A percentile compares a stretch with the other conserved stretches of the same genome.
Evolutionary conservation across 2,888 invertebrate species (phyloP).

Genomic region (Willowsia nigromaculata): DNA sequence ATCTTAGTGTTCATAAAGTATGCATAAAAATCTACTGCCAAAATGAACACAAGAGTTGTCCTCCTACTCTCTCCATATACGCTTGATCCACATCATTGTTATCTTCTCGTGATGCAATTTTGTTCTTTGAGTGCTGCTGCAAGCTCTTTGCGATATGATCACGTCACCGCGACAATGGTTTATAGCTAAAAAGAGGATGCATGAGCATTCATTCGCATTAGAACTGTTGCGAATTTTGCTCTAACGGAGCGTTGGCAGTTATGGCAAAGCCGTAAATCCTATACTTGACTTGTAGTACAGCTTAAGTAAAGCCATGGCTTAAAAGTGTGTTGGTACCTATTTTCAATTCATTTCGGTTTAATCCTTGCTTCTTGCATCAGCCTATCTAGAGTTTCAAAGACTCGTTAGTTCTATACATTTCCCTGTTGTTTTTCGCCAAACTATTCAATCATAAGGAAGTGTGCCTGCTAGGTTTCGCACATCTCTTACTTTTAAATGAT

Average conservation of each 20-base stretch:
- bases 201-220: background rate
- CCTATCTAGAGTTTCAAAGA: no score
- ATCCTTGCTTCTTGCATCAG: background rate
- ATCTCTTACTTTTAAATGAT: background rate
- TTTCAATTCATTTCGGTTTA: background rate
- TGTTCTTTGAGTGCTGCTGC: background rate
- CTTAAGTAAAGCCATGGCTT: background rate
- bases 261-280: constrained; percentile 39
- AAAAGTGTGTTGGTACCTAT: background rate
- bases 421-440: background rate
- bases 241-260: constrained; percentile 30
- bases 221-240: background rate
- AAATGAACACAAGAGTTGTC: no score
- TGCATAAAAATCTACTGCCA: background rate
- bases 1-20: constrained; percentile 15
- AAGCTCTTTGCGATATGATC: constrained; percentile 31
- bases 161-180: constrained; percentile 5
- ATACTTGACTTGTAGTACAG: background rate
- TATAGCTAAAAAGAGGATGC: background rate
- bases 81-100: background rate
- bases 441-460: background rate
- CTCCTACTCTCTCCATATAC: no score
- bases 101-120: no score
- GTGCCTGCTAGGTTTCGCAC: background rate
- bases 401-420: no score